Base-by-base conservation (phyloP, 1,140 invertebrate genomes). In the Brachionus rotundiformis region DNA sequence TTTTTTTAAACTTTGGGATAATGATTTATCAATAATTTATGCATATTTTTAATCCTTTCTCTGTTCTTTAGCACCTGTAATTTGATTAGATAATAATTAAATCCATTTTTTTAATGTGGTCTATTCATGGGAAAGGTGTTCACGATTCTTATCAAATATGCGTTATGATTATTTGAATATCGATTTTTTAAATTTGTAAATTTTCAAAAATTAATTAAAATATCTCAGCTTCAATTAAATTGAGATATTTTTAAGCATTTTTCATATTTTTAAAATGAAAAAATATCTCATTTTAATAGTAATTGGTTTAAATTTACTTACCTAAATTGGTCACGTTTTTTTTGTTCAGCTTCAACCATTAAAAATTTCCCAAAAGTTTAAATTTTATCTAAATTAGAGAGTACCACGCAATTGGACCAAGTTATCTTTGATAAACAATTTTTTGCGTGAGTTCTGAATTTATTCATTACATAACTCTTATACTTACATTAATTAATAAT, bases 401-500 rank as follows among this genome's bases (percentile, higher is more conserved):
- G 23, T 16, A 7, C 47, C 8, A 19, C 19, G n/a, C 7, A 54
- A 23, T 54, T 16, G 47, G 47, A 54, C 47, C 19, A 19, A 54
- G n/a, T 25, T 54, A 23, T 25, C 47, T 54, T 54, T 19, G 47
- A 54, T 54, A 54, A 54, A 54, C 36, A 54, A 7, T 54, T 19
- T 49, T 54, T 54, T 54, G n/a, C 47, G 47, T 54, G 47, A 4
- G 8, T 54, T 54, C 2, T 8, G 39, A 3, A 41, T 41, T 41
- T 19, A 23, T 54, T 19, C 8, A 19, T 54, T 54, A 54, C 19
- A 54, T 54, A 54, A 54, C 23, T 54, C 47, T 54, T 54, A 19
- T 54, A 19, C n/a, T 19, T 19, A 54, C 47, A 54, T 54, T 54
- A 54, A 54, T 54, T 54, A 54, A 54, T 54, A 54, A 54, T 54